Evolutionary conservation across 2,888 invertebrate species (phyloP).

Genomic region (Lapara coniferarum): DNA sequence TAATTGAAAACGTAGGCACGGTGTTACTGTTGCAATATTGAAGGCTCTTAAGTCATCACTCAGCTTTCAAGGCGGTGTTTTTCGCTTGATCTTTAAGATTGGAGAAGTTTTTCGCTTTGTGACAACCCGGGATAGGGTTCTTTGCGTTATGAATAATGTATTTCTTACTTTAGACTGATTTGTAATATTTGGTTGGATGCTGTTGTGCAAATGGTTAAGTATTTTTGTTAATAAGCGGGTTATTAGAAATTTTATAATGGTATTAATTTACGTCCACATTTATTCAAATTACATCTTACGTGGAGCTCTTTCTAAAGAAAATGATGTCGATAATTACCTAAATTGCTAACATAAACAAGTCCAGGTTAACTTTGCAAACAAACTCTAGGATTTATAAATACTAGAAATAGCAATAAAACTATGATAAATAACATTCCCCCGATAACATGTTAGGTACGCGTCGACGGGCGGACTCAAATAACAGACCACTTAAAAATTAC

Average conservation of each 20-base stretch:
- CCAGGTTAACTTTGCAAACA: not conserved
- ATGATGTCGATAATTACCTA: not conserved
- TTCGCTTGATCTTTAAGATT: not conserved
- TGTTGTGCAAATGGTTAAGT: too few species aligned
- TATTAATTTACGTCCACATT: too few species aligned
- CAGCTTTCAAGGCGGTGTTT: not conserved
- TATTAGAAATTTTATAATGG: too few species aligned
- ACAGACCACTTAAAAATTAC: constrained; percentile 21
- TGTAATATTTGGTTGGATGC: not conserved
- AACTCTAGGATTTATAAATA: not conserved
- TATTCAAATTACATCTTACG: too few species aligned
- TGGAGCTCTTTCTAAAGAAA: not conserved
- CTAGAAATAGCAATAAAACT: not conserved
- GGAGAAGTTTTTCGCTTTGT: not conserved
- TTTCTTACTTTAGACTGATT: not conserved
- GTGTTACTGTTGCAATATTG: constrained; percentile 21
- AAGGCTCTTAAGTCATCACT: constrained; percentile 20
- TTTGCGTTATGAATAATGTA: not conserved
- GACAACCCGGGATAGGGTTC: not conserved
- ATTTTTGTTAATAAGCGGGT: too few species aligned
- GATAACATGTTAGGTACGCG: constrained; percentile 1
- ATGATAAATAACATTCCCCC: not conserved
- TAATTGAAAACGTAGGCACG: constrained; percentile 16
- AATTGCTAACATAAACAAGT: too few species aligned
- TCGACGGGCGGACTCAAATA: constrained; percentile 1